Percentiles rank a stretch among this genome's conserved stretches.
These are phyloP conservation scores for Galerucella calmariensis DNA, from an alignment of 2,888 invertebrate genomes.

Conservation along the genomic window DNA sequence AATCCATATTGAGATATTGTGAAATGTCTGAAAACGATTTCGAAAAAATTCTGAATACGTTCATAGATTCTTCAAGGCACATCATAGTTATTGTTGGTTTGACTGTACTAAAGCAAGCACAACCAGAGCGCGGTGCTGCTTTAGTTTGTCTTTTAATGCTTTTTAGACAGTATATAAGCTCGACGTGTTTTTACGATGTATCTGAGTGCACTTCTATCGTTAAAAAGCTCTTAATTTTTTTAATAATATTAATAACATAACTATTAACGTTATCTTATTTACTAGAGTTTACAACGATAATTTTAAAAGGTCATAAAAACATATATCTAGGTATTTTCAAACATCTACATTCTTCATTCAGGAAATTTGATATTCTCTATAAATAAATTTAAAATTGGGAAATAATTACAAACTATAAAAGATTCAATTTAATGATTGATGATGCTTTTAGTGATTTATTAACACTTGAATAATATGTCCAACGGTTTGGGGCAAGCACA, in stretches of 20 bases:
- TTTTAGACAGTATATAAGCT: conserved; percentile 3
- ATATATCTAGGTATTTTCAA: conserved; percentile 35
- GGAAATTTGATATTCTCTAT: not conserved
- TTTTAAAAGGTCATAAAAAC: conserved; percentile 41
- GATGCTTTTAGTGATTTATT: no score
- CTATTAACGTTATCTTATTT: conserved; percentile 28
- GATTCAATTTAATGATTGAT: no score
- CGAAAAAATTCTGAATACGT: conserved; percentile 42
- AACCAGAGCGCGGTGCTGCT: not conserved
- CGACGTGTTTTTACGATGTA: conserved; percentile 1
- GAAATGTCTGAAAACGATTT: not conserved
- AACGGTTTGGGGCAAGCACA: no score
- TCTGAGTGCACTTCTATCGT: not conserved
- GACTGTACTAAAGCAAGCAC: conserved; percentile 37
- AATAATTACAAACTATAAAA: no score
- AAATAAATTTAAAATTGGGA: not conserved
- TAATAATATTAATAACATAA: conserved; percentile 41
- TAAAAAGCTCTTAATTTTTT: not conserved
- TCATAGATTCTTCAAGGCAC: conserved; percentile 49
- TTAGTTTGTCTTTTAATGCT: not conserved
- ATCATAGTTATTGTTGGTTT: conserved; percentile 50
- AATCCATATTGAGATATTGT: no score
- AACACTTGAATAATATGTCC: no score
- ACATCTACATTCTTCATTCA: conserved; percentile 31
- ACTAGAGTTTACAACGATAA: conserved; percentile 36